Base-by-base conservation (phyloP, 1,140 invertebrate species). In the Neodiprion lecontei region DNA sequence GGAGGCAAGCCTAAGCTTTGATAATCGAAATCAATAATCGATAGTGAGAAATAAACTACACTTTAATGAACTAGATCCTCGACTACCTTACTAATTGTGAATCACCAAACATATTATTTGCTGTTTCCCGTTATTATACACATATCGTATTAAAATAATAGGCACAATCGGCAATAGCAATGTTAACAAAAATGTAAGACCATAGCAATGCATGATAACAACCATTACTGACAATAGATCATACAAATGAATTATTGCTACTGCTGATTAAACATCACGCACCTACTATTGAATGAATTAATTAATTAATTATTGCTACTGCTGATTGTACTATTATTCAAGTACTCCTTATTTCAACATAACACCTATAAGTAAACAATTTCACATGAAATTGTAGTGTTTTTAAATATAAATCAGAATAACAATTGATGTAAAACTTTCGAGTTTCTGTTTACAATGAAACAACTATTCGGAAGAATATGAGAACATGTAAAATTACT, bases 1-100 rank as follows among this genome's bases (percentile, higher is more conserved):
- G 53, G 53, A 61, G 53, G 53, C 53, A 61, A 61, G 53, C 53
- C 53, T 61, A 61, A 61, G 53, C 53, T 61, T 61, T 17, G 53
- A 61, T 61, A 61, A 61, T 61, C 53, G n/a, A 61, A 61, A 61
- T 17, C 28, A 40, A 40, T 61, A 61, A 61, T 61, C 8, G 53
- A 61, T 17, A 61, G n/a, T 14, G n/a, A 61, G 5, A 61, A 61
- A 40, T 40, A 61, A 61, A 61, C 53, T 61, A 61, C n/a, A 17
- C n/a, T 14, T 61, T 40, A 40, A 40, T 5, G 28, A 40, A 40
- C 28, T 40, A 40, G 28, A 40, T 40, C 28, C 28, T 61, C 53
- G 9, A 61, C 53, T 61, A 61, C 9, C n/a, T 17, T 61, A 61
- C 11, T 17, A 9, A 61, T 61, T 40, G 1, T 40, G 9, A 61